Evolutionary conservation across 2,888 invertebrate genomes (phyloP), one percentile per base, ranked within the genome.

Genomic region (Metacarcinus magister): DNA sequence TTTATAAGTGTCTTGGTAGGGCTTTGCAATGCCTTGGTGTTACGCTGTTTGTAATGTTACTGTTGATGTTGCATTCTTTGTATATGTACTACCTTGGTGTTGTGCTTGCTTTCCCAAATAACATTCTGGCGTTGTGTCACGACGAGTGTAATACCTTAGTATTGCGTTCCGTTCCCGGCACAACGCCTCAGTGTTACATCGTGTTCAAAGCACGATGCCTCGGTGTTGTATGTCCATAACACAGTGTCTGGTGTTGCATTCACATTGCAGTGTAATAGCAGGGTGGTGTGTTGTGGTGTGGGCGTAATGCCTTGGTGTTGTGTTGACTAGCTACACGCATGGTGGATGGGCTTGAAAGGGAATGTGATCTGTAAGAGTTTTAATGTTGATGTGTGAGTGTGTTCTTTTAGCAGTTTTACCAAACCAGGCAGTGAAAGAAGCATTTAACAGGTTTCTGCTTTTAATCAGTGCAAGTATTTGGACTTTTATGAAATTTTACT

Each of bases 1-100:
- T 95, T 95, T 95, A 95, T 95, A 95, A 95, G 87, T n/a, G 82
- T 32, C 43, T 75, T 92, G 28, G 13, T 39, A 46, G 46, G 91
- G 91, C n/a, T 44, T 39, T 32, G 10, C 87, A 39, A 87, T 39
- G 39, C 87, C 87, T 32, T 39, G 32, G 87, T 32, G 39, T 39
- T 39, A 39, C 16, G 87, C 19, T 10, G 87, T 60, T 60, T 23
- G 60, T 60, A 5, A 60, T 23, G 60, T 60, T 4, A 23, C 23
- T 60, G 19, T 60, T 60, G 23, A 60, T 60, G 60, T 60, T 60
- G 60, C 60, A 60, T 60, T 60, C 75, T n/a, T n/a, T 75, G n/a
- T n/a, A 75, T 19, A 28, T 23, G 75, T 28, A 28, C n/a, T 28
- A 8, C 75, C 75, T 28, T 16, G 39, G 48, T 48, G 48, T 1